Evolutionary conservation across 2,113 vertebrate species (phyloP).

Genomic region (Acanthochromis polyacanthus): DNA sequence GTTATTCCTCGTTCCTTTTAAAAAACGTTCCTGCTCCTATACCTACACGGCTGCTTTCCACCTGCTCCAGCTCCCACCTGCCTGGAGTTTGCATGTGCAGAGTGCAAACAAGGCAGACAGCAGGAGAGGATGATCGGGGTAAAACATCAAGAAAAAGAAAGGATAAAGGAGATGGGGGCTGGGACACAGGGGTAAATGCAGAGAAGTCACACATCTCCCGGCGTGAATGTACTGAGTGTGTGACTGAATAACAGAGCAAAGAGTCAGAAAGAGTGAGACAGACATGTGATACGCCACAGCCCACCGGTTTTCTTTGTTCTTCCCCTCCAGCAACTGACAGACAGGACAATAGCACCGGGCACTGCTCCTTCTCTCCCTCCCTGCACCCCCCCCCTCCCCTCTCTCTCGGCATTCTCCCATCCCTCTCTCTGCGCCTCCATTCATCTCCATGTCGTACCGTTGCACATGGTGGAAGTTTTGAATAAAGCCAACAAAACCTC

Average conservation of each 20-base stretch:
- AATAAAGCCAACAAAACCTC: constrained; percentile 46
- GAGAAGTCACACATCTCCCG: constrained; percentile 58
- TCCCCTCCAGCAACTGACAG: constrained; percentile 76
- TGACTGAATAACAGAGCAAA: constrained; percentile 65
- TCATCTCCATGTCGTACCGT: constrained; percentile 40
- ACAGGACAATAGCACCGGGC: constrained; percentile 80
- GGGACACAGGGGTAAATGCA: constrained; percentile 38
- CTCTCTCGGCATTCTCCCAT: constrained; percentile 59
- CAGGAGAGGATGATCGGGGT: not conserved
- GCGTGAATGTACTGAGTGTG: constrained; percentile 56
- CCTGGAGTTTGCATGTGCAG: constrained; percentile 7
- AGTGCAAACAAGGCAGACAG: constrained; percentile 20
- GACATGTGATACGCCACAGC: constrained; percentile 79
- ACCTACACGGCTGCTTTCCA: constrained; percentile 39
- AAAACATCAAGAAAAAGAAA: constrained; percentile 44
- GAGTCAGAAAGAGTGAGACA: constrained; percentile 69
- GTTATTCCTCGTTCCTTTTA: constrained; percentile 23
- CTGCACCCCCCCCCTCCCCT: constrained; percentile 44
- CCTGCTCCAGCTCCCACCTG: constrained; percentile 59
- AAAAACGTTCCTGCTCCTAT: not conserved
- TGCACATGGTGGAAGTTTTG: constrained; percentile 24
- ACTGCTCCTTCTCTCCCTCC: constrained; percentile 62
- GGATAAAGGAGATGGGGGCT: not conserved
- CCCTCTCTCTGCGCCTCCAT: constrained; percentile 49
- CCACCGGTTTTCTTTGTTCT: constrained; percentile 79